These are phyloP conservation scores for Neomorphus geoffroyi DNA, from an alignment of 2,797 vertebrate species.

Conservation along the genomic window DNA sequence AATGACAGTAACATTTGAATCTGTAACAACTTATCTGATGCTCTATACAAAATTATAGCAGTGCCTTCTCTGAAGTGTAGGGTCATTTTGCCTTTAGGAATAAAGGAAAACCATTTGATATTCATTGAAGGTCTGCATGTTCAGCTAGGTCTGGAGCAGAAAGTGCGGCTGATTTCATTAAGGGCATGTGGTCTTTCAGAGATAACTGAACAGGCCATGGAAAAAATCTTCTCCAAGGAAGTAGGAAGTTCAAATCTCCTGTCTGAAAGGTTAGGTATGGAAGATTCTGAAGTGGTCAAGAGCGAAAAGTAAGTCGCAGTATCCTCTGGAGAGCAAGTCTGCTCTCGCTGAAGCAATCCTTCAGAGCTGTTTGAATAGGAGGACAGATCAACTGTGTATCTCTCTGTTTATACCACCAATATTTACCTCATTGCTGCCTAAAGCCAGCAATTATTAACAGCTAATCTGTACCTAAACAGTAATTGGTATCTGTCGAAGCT, in stretches of 20 bases:
- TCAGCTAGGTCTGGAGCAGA: neutral
- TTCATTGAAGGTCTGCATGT: neutral
- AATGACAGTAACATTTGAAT: neutral
- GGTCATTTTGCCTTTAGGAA: neutral
- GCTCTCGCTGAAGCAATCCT: neutral
- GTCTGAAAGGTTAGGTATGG: neutral
- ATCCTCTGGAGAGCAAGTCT: neutral
- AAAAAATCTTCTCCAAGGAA: neutral
- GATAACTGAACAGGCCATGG: neutral
- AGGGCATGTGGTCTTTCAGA: neutral
- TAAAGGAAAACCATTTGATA: neutral
- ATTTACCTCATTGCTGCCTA: neutral
- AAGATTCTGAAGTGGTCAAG: neutral
- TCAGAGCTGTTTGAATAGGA: neutral
- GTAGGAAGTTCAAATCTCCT: neutral
- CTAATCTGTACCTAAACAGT: neutral
- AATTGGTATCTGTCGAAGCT: neutral
- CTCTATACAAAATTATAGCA: neutral
- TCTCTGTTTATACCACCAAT: neutral
- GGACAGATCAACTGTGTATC: neutral
- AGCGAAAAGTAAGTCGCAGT: neutral
- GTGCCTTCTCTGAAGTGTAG: neutral
- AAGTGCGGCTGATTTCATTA: neutral
- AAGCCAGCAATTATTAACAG: neutral
- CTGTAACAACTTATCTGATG: neutral